Conservation (phyloP, 2,797 vertebrate genomes). For the Cynopterus sphinx region DNA sequence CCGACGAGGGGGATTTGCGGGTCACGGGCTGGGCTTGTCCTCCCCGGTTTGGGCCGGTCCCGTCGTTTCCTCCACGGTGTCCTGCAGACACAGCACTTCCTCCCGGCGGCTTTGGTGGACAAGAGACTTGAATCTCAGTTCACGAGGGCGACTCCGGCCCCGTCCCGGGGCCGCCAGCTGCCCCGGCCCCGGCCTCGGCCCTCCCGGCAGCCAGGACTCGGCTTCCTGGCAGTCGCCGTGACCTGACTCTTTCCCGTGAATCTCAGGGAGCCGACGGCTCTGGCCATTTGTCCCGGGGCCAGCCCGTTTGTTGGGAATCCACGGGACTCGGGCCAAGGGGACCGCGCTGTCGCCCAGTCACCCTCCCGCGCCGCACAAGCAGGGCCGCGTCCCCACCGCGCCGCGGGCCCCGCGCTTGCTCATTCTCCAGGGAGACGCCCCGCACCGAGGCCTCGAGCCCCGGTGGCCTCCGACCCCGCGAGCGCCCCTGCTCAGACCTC, state of each 20-base stretch:
- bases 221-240: constrained; percentile 36
- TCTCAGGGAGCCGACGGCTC: neutral
- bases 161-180: too few relatives aligned
- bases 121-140: too few relatives aligned
- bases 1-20: too few relatives aligned
- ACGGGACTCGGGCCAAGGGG: neutral
- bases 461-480: neutral
- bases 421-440: neutral
- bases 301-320: neutral
- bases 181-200: too few relatives aligned
- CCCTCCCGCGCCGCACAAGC: neutral
- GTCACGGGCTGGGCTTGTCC: too few relatives aligned
- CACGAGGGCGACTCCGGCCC: too few relatives aligned
- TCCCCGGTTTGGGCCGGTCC: too few relatives aligned
- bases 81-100: too few relatives aligned
- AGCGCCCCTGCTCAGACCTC: neutral
- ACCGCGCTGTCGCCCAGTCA: neutral
- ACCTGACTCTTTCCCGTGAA: neutral
- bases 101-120: too few relatives aligned
- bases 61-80: too few relatives aligned
- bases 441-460: rapidly evolving
- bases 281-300: neutral
- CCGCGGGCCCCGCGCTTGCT: neutral
- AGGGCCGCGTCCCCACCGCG: too few relatives aligned
- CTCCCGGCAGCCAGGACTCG: neutral